Percentiles rank a stretch among this genome's conserved stretches.
phyloP scores from a whole-genome alignment of 1,140 invertebrate genomes.

The Mylabris phalerata region DNA sequence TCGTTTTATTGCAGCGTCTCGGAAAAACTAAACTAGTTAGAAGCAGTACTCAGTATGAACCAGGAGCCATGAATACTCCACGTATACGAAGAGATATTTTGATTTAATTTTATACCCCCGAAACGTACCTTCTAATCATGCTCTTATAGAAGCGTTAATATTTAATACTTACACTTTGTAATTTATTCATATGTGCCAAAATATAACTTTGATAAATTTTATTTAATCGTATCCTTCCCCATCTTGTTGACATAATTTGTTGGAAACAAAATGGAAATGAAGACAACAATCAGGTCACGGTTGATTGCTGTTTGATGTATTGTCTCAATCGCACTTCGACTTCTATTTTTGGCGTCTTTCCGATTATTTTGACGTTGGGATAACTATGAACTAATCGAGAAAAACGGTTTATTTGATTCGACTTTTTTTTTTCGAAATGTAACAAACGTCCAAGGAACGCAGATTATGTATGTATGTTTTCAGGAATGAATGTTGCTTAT shows the following conservation, averaged over 20 bases:
- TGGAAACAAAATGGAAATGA: too few species aligned
- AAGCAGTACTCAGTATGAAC: conserved; percentile 40
- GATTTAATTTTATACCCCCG: conserved; percentile 3
- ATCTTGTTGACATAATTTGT: too few species aligned
- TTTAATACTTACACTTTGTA: conserved; percentile 12
- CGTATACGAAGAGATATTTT: conserved; percentile 28
- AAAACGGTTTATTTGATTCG: too few species aligned
- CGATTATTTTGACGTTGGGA: too few species aligned
- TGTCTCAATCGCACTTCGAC: too few species aligned
- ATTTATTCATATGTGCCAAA: conserved; percentile 14
- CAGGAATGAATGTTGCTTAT: conserved; percentile 15
- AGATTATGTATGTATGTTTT: neutral
- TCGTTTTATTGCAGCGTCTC: conserved; percentile 27
- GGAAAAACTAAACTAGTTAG: conserved; percentile 37
- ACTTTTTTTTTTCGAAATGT: too few species aligned
- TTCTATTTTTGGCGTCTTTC: too few species aligned
- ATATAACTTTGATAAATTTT: neutral
- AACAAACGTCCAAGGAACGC: too few species aligned
- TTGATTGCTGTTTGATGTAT: too few species aligned
- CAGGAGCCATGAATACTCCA: conserved; percentile 37
- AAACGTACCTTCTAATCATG: conserved; percentile 5
- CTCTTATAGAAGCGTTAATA: conserved; percentile 3
- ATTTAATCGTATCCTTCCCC: too few species aligned
- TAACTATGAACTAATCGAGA: too few species aligned
- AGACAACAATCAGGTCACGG: too few species aligned